Conservation (phyloP, 2,888 invertebrate species). For the Lycophotia porphyrea region DNA sequence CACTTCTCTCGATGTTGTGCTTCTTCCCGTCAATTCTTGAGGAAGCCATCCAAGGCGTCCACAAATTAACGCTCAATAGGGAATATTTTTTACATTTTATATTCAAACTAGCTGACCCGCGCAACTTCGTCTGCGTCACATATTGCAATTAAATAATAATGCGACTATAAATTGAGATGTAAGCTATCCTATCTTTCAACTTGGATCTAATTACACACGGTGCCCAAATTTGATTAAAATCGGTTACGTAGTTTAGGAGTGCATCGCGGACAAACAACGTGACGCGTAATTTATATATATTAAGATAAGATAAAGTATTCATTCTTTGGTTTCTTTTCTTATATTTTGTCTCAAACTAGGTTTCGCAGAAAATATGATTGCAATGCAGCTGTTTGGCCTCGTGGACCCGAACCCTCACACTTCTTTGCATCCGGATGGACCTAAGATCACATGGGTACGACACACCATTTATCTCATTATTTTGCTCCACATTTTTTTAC, state of each 20-base stretch:
- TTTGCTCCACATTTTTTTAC: neutral
- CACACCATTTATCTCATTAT: neutral
- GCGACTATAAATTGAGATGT: too few species aligned
- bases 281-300: too few species aligned
- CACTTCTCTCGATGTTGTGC: neutral
- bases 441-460: conserved; percentile 98
- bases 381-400: conserved; percentile 96
- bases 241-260: too few species aligned
- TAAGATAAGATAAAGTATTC: neutral
- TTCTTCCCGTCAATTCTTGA: neutral
- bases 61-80: neutral
- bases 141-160: too few species aligned
- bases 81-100: neutral
- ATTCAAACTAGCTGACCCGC: too few species aligned
- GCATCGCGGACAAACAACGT: too few species aligned
- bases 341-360: conserved; percentile 83
- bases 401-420: conserved; percentile 96
- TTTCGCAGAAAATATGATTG: conserved; percentile 96
- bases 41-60: neutral
- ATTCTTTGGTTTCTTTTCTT: neutral
- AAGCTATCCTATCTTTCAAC: too few species aligned
- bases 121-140: too few species aligned
- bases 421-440: conserved; percentile 98
- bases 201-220: too few species aligned
- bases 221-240: too few species aligned